These are phyloP conservation scores for Pterostichus madidus DNA, from an alignment of 2,888 invertebrate species.

Conservation along the genomic window DNA sequence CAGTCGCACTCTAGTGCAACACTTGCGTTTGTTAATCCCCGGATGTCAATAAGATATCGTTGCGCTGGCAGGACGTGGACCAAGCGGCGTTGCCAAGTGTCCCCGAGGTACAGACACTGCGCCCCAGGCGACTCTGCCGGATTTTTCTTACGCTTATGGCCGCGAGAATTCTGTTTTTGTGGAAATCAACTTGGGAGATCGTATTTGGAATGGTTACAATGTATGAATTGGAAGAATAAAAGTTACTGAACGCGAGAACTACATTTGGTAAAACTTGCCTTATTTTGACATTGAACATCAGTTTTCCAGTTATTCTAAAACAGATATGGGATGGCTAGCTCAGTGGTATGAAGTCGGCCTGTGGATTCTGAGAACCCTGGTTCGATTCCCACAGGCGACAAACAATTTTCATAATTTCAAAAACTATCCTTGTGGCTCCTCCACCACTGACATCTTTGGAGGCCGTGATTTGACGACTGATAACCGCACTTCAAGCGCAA, in stretches of 20 bases:
- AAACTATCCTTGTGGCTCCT: no score
- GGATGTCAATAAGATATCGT: conserved; percentile 46
- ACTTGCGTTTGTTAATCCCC: conserved; percentile 53
- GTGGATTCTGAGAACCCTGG: no score
- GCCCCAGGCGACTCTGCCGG: conserved; percentile 23
- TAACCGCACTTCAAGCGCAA: no score
- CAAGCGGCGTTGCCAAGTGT: conserved; percentile 21
- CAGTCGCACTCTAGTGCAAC: neutral
- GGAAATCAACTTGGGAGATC: conserved; percentile 9
- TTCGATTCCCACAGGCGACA: no score
- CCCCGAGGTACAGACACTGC: conserved; percentile 9
- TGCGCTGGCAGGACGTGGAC: neutral
- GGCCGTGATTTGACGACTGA: no score
- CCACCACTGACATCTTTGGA: no score
- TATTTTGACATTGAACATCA: no score
- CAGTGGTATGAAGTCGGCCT: no score
- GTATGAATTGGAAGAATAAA: neutral
- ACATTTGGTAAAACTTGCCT: no score
- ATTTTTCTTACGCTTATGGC: conserved; percentile 23
- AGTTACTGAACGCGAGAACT: neutral
- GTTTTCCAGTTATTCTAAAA: no score
- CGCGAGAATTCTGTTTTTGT: conserved; percentile 11
- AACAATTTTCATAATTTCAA: no score
- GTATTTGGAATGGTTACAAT: conserved; percentile 11
- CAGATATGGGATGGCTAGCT: no score